These are phyloP conservation scores for Drosophila mayaguana DNA, from an alignment of 2,888 invertebrate species.

Conservation along the genomic window DNA sequence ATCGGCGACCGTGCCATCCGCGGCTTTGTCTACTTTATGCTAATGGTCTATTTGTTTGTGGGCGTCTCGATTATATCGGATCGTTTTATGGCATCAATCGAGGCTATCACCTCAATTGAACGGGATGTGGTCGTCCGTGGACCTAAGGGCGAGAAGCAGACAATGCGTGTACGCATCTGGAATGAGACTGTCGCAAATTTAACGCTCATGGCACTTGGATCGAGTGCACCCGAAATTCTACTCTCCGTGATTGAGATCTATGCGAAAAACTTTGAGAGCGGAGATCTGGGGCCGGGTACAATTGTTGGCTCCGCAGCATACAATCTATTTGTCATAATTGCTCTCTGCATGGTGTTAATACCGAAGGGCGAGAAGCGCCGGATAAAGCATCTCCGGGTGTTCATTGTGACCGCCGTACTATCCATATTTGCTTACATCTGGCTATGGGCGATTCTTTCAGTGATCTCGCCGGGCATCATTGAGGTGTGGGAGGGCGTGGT, in stretches of 20 bases:
- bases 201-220: constrained; percentile 99
- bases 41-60: constrained; percentile 97
- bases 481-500: constrained; percentile 99
- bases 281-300: constrained; percentile 98
- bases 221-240: constrained; percentile 99
- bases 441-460: constrained; percentile 97
- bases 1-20: constrained; percentile 92
- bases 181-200: constrained; percentile 99
- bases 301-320: constrained; percentile 99
- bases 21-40: constrained; percentile 95
- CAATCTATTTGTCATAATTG: constrained; percentile 98
- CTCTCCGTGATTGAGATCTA: constrained; percentile 99
- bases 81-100: constrained; percentile 99
- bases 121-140: constrained; percentile 96
- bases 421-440: constrained; percentile 99
- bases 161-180: constrained; percentile 97
- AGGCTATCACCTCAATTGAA: constrained; percentile 99
- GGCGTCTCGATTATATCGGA: constrained; percentile 99
- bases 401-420: constrained; percentile 99
- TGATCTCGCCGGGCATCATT: constrained; percentile 93
- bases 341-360: constrained; percentile 96
- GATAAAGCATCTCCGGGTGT: constrained; percentile 98
- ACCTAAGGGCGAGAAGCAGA: constrained; percentile 94
- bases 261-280: constrained; percentile 97
- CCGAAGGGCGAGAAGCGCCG: constrained; percentile 96